phyloP scores from a whole-genome alignment of 2,888 invertebrate genomes.

The Cremastobaeus sp. region DNA sequence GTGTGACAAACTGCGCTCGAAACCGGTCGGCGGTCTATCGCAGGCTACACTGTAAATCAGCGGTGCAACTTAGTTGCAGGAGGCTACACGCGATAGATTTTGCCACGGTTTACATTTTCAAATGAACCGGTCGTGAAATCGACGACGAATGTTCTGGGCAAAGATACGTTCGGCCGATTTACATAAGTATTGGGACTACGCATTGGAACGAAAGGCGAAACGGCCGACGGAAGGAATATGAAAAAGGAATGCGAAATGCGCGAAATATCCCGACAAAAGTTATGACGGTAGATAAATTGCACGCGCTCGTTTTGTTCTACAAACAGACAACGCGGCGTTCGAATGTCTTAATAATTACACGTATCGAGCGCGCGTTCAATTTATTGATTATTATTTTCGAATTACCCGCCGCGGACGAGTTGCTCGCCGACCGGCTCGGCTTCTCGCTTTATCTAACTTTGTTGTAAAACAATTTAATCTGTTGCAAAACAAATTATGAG shows the following conservation, averaged over 20 bases:
- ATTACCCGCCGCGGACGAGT: too few relatives aligned
- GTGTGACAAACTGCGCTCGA: slow-evolving; percentile 24
- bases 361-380: not conserved
- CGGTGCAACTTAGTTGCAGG: slow-evolving; percentile 27
- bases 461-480: too few relatives aligned
- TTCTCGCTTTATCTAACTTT: too few relatives aligned
- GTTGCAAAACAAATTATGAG: too few relatives aligned
- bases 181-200: slow-evolving; percentile 32
- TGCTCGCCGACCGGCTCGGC: too few relatives aligned
- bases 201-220: slow-evolving; percentile 11
- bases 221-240: slow-evolving; percentile 21
- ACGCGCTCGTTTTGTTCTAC: slow-evolving; percentile 8
- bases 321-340: not conserved
- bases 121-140: slow-evolving; percentile 50
- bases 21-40: slow-evolving; percentile 37
- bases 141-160: slow-evolving; percentile 8
- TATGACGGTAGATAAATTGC: slow-evolving; percentile 12
- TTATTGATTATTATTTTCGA: slow-evolving; percentile 2
- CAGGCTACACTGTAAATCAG: slow-evolving; percentile 23
- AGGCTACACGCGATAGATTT: slow-evolving; percentile 32
- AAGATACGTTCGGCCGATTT: slow-evolving; percentile 37
- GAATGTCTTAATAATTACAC: slow-evolving; percentile 23
- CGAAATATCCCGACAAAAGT: slow-evolving; percentile 14
- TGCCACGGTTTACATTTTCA: slow-evolving; percentile 38
- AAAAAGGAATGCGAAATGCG: slow-evolving; percentile 16